Percentiles rank a stretch among this genome's conserved stretches.
phyloP scores from a whole-genome alignment of 2,113 vertebrate genomes.

The Picathartes gymnocephalus region DNA sequence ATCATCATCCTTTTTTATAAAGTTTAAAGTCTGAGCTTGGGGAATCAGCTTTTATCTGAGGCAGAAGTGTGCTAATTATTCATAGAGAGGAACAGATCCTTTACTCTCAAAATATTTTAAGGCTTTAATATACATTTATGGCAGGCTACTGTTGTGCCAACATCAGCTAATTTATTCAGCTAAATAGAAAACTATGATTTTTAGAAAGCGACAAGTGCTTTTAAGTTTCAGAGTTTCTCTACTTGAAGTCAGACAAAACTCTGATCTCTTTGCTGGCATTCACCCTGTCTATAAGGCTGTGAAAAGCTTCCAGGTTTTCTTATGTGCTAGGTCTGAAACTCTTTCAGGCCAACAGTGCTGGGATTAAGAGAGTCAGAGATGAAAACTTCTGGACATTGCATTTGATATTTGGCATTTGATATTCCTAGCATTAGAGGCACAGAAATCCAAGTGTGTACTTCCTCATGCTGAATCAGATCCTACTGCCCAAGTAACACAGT shows the following conservation, averaged over 20 bases:
- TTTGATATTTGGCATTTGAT: neutral
- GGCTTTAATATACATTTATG: neutral
- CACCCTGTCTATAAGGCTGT: neutral
- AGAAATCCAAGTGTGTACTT: neutral
- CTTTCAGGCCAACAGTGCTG: neutral
- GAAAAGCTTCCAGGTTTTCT: neutral
- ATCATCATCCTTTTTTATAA: neutral
- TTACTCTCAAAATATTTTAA: neutral
- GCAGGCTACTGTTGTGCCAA: neutral
- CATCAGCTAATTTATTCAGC: neutral
- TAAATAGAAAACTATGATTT: neutral
- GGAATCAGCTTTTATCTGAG: neutral
- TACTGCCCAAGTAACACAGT: neutral
- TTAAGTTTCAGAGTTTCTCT: neutral
- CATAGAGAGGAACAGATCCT: neutral
- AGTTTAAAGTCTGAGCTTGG: neutral
- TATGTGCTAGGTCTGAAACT: neutral
- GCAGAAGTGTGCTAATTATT: neutral
- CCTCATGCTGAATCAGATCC: neutral
- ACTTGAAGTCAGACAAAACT: neutral
- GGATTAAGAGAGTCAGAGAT: neutral
- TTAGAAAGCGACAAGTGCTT: neutral
- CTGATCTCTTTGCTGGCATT: neutral
- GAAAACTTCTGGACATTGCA: neutral
- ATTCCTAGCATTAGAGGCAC: neutral